Percentiles rank a stretch among this genome's conserved stretches.
phyloP scores from a whole-genome alignment of 2,113 vertebrate genomes.

The Bostrychus sinensis region DNA sequence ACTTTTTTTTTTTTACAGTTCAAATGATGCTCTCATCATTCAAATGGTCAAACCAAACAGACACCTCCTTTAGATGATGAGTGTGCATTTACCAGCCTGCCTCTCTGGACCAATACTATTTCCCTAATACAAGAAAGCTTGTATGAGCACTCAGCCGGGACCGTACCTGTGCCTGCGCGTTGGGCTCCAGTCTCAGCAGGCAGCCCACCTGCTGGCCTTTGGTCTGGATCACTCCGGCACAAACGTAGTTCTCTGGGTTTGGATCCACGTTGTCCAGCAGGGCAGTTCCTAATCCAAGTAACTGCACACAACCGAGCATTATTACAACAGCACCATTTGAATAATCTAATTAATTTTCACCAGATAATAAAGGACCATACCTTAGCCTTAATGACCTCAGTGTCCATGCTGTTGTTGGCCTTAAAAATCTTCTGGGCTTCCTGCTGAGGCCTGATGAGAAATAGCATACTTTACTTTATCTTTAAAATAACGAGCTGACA shows the following conservation, averaged over 20 bases:
- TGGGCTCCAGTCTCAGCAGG: slow-evolving; percentile 90
- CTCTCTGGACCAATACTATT: too few species aligned
- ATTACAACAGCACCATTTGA: not conserved
- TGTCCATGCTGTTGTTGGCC: slow-evolving; percentile 89
- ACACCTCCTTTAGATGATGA: too few species aligned
- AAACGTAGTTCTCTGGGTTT: slow-evolving; percentile 93
- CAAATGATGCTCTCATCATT: too few species aligned
- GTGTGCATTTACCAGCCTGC: too few species aligned
- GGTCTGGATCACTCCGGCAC: slow-evolving; percentile 92
- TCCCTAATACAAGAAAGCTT: too few species aligned
- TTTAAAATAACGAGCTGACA: not conserved
- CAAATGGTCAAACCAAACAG: too few species aligned
- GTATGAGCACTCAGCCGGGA: too few species aligned
- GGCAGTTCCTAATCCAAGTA: slow-evolving; percentile 89
- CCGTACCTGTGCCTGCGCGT: slow-evolving; percentile 89
- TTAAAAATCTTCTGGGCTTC: slow-evolving; percentile 96
- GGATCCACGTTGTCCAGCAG: slow-evolving; percentile 91
- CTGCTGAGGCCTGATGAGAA: slow-evolving; percentile 84
- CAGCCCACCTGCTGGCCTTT: slow-evolving; percentile 91
- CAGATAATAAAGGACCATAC: slow-evolving; percentile 56
- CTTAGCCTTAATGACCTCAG: slow-evolving; percentile 92
- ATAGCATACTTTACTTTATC: not conserved
- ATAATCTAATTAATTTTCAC: too few species aligned
- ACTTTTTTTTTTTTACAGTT: too few species aligned
- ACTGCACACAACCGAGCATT: slow-evolving; percentile 59